Evolutionary conservation across 2,113 vertebrate species (phyloP), one percentile per base, ranked within the genome.

Genomic region (Arothron firmamentum): DNA sequence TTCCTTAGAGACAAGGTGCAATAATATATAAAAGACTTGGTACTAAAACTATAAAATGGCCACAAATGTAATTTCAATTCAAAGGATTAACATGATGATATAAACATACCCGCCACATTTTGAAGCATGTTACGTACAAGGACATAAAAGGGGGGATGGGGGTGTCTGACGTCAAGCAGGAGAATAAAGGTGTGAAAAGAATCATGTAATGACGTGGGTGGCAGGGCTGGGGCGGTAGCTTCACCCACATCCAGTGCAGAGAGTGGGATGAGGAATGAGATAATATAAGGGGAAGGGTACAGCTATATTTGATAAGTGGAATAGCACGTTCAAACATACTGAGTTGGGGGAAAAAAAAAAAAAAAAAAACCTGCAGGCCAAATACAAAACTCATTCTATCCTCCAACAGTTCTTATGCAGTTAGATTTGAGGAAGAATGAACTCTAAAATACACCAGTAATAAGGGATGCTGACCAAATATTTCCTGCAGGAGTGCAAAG

Each of bases 191-290:
- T 60, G 70, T 70, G 57, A 71, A 54, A 68, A 79, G 58, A 74
- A 77, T 74, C 87, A 85, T 61, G 58, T 67, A 82, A 74, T 60
- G 65, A 80, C 67, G 87, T 85, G 82, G 82, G 81, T 51, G 78
- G 75, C 18, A 16, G 76, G 52, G 79, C 63, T 64, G 78, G 81
- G 82, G 83, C 58, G 65, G 78, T 9, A 70, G 71, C 67, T 64
- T 85, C 83, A 74, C 79, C 86, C 85, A 85, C 86, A 47, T 82
- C 78, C 71, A 80, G 71, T 53, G 25, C 63, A 65, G 56, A 80
- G 83, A 83, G 85, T 87, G 80, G 80, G 83, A 72, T 80, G 83
- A 82, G 71, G 52, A 85, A 75, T 54, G 50, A 68, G 80, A 65
- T 69, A 67, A 72, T 58, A 55, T 52, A 70, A 77, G 67, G 67